These are phyloP conservation scores for Lycia hirtaria DNA, from an alignment of 2,888 invertebrate species.

Conservation along the genomic window DNA sequence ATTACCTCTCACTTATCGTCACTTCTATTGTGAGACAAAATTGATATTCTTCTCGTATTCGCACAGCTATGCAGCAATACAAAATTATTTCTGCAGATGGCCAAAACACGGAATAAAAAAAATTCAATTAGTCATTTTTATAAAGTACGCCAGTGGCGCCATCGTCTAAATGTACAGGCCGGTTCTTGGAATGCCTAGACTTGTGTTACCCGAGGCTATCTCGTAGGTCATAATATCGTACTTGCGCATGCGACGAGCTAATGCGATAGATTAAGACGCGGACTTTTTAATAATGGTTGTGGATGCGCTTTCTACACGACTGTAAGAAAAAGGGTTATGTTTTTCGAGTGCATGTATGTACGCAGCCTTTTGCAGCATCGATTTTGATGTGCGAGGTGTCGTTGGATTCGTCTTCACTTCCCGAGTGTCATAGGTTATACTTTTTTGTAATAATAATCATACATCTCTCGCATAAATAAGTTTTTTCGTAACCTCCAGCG, in stretches of 20 bases:
- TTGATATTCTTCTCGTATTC: slow-evolving; percentile 25
- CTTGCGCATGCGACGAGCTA: background rate
- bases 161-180: background rate
- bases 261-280: too few species aligned
- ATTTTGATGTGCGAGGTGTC: too few species aligned
- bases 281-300: too few species aligned
- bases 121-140: background rate
- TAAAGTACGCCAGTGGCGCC: background rate
- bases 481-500: too few species aligned
- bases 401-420: too few species aligned
- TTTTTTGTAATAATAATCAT: too few species aligned
- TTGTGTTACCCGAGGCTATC: slow-evolving; percentile 34
- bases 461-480: too few species aligned
- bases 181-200: background rate
- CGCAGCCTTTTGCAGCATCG: too few species aligned
- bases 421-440: too few species aligned
- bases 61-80: background rate
- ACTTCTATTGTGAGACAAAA: slow-evolving; percentile 19
- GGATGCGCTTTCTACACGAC: too few species aligned
- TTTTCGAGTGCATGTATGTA: too few species aligned
- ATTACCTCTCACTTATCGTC: slow-evolving; percentile 18
- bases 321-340: too few species aligned
- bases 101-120: background rate
- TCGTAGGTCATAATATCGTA: slow-evolving; percentile 19
- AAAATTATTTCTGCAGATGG: background rate